Evolutionary conservation across 1,140 invertebrate species (phyloP), one percentile per base, ranked within the genome.

Genomic region (Nebria ingens): DNA sequence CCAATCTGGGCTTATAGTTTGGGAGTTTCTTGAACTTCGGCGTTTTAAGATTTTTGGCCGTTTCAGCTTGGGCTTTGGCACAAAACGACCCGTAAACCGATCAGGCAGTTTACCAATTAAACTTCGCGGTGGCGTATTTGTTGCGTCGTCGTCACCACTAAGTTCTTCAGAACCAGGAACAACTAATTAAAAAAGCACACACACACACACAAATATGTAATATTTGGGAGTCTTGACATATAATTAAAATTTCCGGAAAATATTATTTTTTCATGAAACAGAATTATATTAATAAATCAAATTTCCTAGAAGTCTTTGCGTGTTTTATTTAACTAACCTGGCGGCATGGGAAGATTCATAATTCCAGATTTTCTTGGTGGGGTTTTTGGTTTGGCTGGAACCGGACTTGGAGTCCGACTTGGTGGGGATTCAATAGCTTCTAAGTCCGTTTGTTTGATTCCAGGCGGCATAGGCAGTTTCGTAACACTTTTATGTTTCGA

Each of bases 261-360:
- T n/a, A n/a, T n/a, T n/a, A n/a, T n/a, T n/a, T n/a, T n/a, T n/a
- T n/a, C n/a, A n/a, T n/a, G n/a, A n/a, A n/a, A n/a, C n/a, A n/a
- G 25, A 34, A 34, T 34, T 34, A 9, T 34, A 9, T 9, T 9
- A 34, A 34, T 34, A 34, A 34, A 34, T 34, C 25, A 34, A 34
- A n/a, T 34, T 6, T 9, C 25, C 6, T 9, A 34, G 25, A 34
- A 9, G n/a, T 9, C 6, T 34, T 34, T 34, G n/a, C 25, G 53
- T 1, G n/a, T 58, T 42, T 2, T 63, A 71, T 64, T 71, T 71
- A n/a, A n/a, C n/a, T n/a, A n/a, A 86, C 87, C 85, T 62, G 90
- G 89, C 52, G 90, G 91, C 85, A 94, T 88, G 2, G 91, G 91
- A 56, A 94, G 71, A 71, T 91, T 91, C 69, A 89, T 89, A 59